phyloP scores from a whole-genome alignment of 2,113 vertebrate genomes.

The Tachuris rubrigastra region DNA sequence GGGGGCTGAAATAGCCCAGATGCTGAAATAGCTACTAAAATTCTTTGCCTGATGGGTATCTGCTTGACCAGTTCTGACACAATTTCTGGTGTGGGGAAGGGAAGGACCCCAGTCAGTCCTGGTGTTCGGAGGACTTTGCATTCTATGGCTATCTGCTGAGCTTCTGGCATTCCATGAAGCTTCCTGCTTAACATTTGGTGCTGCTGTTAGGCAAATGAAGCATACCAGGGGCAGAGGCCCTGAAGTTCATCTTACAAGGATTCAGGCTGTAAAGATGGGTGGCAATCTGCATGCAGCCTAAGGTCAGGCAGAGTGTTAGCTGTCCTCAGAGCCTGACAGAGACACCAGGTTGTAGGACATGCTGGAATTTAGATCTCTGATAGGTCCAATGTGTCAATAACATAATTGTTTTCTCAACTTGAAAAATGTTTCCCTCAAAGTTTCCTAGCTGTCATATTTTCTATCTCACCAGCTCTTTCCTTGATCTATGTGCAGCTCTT shows the following conservation, averaged over 20 bases:
- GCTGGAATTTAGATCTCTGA: not conserved
- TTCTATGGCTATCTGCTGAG: not conserved
- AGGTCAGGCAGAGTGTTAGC: not conserved
- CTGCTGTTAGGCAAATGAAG: not conserved
- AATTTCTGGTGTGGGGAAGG: not conserved
- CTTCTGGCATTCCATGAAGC: not conserved
- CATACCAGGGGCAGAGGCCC: not conserved
- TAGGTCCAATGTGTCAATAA: not conserved
- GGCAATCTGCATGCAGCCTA: not conserved
- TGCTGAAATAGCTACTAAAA: not conserved
- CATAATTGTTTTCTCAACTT: not conserved
- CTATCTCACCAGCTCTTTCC: not conserved
- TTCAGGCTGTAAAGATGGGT: not conserved
- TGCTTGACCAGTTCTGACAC: not conserved
- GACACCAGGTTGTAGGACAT: not conserved
- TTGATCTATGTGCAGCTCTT: not conserved
- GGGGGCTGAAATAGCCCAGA: too few species aligned
- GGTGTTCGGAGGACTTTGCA: not conserved
- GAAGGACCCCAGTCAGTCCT: rapidly evolving
- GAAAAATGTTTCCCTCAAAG: not conserved
- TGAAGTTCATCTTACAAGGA: not conserved
- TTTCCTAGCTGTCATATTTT: not conserved
- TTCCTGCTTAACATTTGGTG: not conserved
- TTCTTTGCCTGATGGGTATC: not conserved
- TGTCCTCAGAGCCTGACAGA: not conserved